Conservation (phyloP, 2,113 vertebrate species). For the Elephantulus edwardii region DNA sequence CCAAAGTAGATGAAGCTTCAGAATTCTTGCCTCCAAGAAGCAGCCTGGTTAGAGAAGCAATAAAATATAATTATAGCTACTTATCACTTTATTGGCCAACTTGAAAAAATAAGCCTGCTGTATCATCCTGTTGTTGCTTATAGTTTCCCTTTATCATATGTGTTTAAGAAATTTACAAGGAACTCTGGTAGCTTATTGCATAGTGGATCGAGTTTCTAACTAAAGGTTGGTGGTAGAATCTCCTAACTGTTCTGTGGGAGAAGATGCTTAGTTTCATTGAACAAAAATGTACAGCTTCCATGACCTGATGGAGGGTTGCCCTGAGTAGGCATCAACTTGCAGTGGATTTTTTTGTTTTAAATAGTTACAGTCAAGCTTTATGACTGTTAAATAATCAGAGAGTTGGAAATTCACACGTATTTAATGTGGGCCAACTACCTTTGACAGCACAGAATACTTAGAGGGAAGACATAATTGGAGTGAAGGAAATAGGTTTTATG, state of each 20-base stretch:
- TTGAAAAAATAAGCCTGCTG: not conserved
- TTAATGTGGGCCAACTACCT: not conserved
- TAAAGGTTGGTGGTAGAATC: too few species aligned
- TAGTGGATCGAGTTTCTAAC: too few species aligned
- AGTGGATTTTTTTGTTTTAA: too few species aligned
- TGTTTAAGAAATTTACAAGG: not conserved
- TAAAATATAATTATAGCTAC: not conserved
- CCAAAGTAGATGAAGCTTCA: too few species aligned
- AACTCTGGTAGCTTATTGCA: too few species aligned
- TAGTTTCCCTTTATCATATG: not conserved
- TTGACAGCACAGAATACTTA: not conserved
- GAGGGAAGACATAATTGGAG: not conserved
- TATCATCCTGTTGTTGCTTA: conserved; percentile 12
- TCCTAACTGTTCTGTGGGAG: too few species aligned
- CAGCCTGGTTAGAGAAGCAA: not conserved
- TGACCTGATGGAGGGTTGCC: too few species aligned
- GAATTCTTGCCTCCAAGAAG: too few species aligned
- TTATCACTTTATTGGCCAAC: not conserved
- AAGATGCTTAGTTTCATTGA: too few species aligned
- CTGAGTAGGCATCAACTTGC: too few species aligned
- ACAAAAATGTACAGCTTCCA: too few species aligned
- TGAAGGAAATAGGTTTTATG: not conserved
- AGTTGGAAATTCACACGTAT: not conserved
- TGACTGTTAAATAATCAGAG: not conserved
- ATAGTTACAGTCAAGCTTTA: not conserved